phyloP scores from a whole-genome alignment of 1,140 invertebrate genomes.

The Drosophila littoralis region DNA sequence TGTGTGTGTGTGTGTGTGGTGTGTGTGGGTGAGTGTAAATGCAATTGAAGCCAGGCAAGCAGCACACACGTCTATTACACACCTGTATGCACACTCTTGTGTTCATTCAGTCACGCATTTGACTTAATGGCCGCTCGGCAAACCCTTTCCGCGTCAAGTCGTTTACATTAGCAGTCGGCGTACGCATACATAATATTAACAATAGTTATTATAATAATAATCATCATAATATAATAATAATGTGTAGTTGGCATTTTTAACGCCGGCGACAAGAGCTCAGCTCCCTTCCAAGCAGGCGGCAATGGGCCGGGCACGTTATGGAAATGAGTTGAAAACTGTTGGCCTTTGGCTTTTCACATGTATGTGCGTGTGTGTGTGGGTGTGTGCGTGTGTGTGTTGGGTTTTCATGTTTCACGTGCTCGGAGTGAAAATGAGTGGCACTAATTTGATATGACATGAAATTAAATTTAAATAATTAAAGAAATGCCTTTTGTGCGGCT shows the following conservation, averaged over 20 bases:
- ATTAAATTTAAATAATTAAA: constrained; percentile 83
- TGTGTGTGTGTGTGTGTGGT: constrained; percentile 4
- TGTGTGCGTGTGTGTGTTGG: constrained; percentile 31
- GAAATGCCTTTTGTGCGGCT: constrained; percentile 56
- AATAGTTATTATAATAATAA: constrained; percentile 39
- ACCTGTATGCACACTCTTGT: constrained; percentile 41
- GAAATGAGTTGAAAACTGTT: constrained; percentile 71
- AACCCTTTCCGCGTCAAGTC: constrained; percentile 4
- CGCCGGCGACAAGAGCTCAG: constrained; percentile 12
- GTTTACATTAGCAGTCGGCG: constrained; percentile 30
- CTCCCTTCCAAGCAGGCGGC: not conserved
- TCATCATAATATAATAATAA: constrained; percentile 53
- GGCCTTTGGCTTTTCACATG: constrained; percentile 29
- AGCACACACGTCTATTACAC: constrained; percentile 35
- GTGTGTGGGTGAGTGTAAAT: constrained; percentile 13
- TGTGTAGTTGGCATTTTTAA: constrained; percentile 55
- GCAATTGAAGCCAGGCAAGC: constrained; percentile 43
- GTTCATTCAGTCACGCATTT: constrained; percentile 56
- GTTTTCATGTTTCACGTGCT: constrained; percentile 54
- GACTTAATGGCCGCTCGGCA: not conserved
- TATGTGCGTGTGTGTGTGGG: constrained; percentile 29
- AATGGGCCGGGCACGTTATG: constrained; percentile 51
- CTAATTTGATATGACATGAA: constrained; percentile 79
- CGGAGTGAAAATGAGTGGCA: constrained; percentile 72
- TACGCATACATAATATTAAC: constrained; percentile 39